Evolutionary conservation across 2,797 vertebrate genomes (phyloP).

Genomic region (Mastacembelus armatus): DNA sequence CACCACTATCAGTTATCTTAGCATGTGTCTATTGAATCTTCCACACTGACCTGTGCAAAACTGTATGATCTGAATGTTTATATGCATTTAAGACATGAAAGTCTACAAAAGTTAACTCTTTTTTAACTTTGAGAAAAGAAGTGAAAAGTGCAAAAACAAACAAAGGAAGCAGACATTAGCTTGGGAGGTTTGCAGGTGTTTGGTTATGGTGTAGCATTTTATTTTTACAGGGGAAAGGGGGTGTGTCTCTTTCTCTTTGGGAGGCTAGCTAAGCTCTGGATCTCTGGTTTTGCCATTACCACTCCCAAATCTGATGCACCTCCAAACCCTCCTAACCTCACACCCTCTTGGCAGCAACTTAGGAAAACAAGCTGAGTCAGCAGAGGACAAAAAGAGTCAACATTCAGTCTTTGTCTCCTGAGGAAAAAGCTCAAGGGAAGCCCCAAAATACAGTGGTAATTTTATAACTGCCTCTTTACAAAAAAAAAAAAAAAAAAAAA

Average conservation of each 20-base stretch:
- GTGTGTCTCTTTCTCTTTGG: conserved; percentile 54
- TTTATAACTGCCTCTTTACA: conserved; percentile 20
- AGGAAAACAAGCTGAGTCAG: conserved; percentile 70
- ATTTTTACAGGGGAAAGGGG: conserved; percentile 61
- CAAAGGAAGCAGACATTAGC: conserved; percentile 44
- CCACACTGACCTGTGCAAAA: too few species aligned
- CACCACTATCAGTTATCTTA: conserved; percentile 3
- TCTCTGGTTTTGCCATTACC: conserved; percentile 56
- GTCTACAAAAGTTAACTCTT: conserved; percentile 23
- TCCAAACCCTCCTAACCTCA: conserved; percentile 51
- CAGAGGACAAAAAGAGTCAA: conserved; percentile 47
- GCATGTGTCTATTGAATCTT: conserved; percentile 10
- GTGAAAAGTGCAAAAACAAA: conserved; percentile 19
- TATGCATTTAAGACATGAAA: conserved; percentile 11
- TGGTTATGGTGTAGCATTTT: conserved; percentile 56
- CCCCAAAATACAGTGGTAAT: conserved; percentile 43
- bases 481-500: too few species aligned
- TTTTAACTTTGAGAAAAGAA: conserved; percentile 10
- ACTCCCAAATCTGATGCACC: conserved; percentile 59
- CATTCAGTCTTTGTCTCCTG: conserved; percentile 42
- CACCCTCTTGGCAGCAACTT: conserved; percentile 58
- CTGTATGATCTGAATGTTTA: too few species aligned
- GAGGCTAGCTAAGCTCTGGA: conserved; percentile 62
- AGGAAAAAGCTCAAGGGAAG: conserved; percentile 44
- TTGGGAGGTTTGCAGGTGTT: conserved; percentile 63